Evolutionary conservation across 2,888 invertebrate species (phyloP), one percentile per base, ranked within the genome.

Genomic region (Tenthredo scrophulariae): DNA sequence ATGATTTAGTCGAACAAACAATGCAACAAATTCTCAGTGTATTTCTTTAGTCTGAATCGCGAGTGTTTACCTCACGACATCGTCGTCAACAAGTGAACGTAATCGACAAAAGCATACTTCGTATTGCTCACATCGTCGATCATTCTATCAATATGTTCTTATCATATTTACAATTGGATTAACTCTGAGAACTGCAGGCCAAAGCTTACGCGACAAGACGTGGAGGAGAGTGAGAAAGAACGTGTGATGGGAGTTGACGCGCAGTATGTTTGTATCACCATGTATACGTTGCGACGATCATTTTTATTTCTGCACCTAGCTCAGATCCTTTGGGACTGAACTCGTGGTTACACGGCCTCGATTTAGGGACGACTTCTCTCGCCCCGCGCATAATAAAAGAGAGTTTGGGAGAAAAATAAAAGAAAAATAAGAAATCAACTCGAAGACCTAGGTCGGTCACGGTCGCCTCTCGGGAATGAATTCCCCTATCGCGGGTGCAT

Each of bases 131-230:
- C 37, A 37, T n/a, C 26, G 70, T 70, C n/a, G n/a, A n/a, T n/a
- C 22, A n/a, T 33, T 70, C 18, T 70, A 70, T 70, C 67, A 33
- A 13, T 13, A 33, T 43, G 40, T 70, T 70, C 18, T 70, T 37
- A 70, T 70, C 70, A 18, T 37, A 18, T 33, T 70, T 70, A 70
- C 70, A 33, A 67, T 67, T 54, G 54, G 67, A 26, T 15, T 67
- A 18, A 13, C 37, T 33, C 70, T 33, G 33, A 70, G n/a, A 70
- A 70, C 37, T n/a, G n/a, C 54, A 54, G 54, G 54, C 54, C 54
- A 54, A 54, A 54, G 54, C 54, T 54, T n/a, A 54, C 18, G 54
- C 54, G 54, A 54, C 54, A 54, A 54, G 54, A 54, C 18, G n/a
- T n/a, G n/a, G n/a, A 54, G 54, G 54, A 54, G n/a, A 54, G n/a